phyloP scores from a whole-genome alignment of 2,888 invertebrate species.

The Hydropsyche betteni region DNA sequence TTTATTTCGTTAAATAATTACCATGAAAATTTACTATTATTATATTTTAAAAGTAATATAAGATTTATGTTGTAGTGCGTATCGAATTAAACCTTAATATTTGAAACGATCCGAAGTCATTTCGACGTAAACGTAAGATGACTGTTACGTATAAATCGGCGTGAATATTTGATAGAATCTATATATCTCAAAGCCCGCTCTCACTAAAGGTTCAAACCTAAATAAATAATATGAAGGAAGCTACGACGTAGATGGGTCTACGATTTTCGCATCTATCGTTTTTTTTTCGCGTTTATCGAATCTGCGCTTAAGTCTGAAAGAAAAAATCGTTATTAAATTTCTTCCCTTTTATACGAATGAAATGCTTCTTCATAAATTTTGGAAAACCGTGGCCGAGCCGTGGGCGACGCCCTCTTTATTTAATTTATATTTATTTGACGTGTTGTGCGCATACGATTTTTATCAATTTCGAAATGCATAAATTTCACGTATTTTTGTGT shows the following conservation, averaged over 20 bases:
- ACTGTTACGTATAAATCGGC: slow-evolving; percentile 51
- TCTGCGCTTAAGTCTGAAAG: background rate
- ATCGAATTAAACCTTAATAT: slow-evolving; percentile 20
- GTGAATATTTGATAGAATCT: slow-evolving; percentile 51
- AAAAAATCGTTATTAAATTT: too few species aligned
- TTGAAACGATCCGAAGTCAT: slow-evolving; percentile 43
- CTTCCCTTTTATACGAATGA: too few species aligned
- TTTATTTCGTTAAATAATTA: too few species aligned
- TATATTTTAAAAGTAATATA: background rate
- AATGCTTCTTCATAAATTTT: too few species aligned
- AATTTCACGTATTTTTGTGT: too few species aligned
- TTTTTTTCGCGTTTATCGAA: slow-evolving; percentile 16
- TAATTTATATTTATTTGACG: too few species aligned
- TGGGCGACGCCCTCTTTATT: too few species aligned
- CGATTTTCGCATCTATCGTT: slow-evolving; percentile 16
- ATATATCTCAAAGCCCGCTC: slow-evolving; percentile 48
- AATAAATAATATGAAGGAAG: slow-evolving; percentile 46
- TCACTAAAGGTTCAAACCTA: slow-evolving; percentile 37
- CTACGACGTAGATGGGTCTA: slow-evolving; percentile 32
- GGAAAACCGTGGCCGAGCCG: too few species aligned
- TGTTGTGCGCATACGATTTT: too few species aligned
- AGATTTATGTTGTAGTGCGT: background rate
- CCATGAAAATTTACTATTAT: too few species aligned
- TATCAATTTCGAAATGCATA: too few species aligned
- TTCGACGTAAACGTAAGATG: slow-evolving; percentile 48